These are phyloP conservation scores for Porites lobata DNA, from an alignment of 92 coral and sea anemone genomes.

Conservation along the genomic window DNA sequence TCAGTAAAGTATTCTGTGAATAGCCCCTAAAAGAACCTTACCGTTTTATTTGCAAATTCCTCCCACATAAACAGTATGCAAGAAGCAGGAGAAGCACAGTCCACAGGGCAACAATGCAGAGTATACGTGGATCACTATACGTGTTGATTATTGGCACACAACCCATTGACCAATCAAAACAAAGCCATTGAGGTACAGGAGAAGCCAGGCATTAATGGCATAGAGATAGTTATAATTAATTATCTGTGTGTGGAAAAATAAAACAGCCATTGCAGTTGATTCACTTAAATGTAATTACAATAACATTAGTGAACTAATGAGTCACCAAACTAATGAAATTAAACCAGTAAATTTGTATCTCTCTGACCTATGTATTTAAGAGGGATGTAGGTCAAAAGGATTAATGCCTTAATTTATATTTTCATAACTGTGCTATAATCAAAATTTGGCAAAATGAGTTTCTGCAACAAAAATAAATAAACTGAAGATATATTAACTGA, in stretches of 20 bases:
- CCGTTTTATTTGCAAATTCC: too few relatives aligned
- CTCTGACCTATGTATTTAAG: too few relatives aligned
- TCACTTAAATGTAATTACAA: background rate
- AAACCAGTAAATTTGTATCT: too few relatives aligned
- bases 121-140: constrained; percentile 70
- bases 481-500: too few relatives aligned
- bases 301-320: background rate
- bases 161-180: constrained; percentile 99
- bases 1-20: too few relatives aligned
- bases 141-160: constrained; percentile 88
- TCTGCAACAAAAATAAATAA: too few relatives aligned
- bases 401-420: too few relatives aligned
- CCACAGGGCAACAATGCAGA: constrained; percentile 78
- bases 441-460: too few relatives aligned
- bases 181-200: constrained; percentile 93
- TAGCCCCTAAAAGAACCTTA: too few relatives aligned
- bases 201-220: constrained; percentile 85
- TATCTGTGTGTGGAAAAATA: constrained; percentile 37
- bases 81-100: constrained; percentile 61
- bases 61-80: constrained; percentile 54
- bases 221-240: constrained; percentile 91
- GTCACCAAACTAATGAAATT: too few relatives aligned
- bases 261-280: constrained; percentile 18
- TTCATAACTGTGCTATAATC: too few relatives aligned
- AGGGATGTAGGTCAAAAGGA: too few relatives aligned